Percentiles rank a stretch among this genome's conserved stretches.
These are phyloP conservation scores for Melanogrammus aeglefinus DNA, from an alignment of 2,797 vertebrate genomes.

Conservation along the genomic window DNA sequence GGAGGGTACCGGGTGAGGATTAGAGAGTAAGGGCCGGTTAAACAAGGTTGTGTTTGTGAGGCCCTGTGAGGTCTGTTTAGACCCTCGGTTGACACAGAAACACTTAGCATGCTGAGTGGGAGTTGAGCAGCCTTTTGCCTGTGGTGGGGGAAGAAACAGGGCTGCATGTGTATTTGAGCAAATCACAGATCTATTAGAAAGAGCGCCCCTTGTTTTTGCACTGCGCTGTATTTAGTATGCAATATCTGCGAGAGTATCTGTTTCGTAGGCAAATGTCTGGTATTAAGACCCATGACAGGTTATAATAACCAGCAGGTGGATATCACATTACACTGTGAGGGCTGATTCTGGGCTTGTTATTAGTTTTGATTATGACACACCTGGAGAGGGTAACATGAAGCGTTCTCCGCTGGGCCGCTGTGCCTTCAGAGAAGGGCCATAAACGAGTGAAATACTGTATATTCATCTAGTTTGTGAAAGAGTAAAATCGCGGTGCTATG, in stretches of 20 bases:
- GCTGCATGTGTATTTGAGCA: constrained; percentile 22
- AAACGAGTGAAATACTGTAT: not conserved
- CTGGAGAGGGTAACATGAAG: not conserved
- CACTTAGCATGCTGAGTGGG: constrained; percentile 43
- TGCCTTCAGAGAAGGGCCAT: not conserved
- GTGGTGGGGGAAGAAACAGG: constrained; percentile 27
- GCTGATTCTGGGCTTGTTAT: not conserved
- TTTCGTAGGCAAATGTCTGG: not conserved
- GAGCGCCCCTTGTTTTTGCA: not conserved
- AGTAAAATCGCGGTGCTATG: not conserved
- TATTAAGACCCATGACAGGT: not conserved
- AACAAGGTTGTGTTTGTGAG: constrained; percentile 32
- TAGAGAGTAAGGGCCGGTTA: not conserved
- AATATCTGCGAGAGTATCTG: not conserved
- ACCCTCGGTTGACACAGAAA: constrained; percentile 41
- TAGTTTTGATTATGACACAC: not conserved
- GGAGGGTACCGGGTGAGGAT: constrained; percentile 35
- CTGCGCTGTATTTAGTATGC: not conserved
- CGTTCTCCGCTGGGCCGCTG: not conserved
- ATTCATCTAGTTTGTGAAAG: not conserved
- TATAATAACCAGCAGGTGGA: not conserved
- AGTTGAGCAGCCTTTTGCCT: constrained; percentile 43
- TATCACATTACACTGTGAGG: not conserved
- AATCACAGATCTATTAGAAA: not conserved
- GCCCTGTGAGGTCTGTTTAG: constrained; percentile 59